Evolutionary conservation across 1,140 invertebrate genomes (phyloP), one percentile per base, ranked within the genome.

Genomic region (Aethina tumida): DNA sequence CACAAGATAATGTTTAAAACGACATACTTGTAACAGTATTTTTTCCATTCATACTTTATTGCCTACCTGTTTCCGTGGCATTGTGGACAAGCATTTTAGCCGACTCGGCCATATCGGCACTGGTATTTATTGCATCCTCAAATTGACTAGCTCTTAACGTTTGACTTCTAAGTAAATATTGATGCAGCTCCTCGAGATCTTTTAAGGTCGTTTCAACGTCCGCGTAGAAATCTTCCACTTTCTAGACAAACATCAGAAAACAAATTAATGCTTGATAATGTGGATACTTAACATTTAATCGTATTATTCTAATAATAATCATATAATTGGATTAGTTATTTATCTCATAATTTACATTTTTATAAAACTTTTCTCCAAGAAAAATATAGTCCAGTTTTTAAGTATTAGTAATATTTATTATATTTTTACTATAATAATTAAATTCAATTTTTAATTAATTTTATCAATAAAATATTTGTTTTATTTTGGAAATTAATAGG

Each of bases 201-300:
- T 55, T 59, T 15, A 74, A 46, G 1, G 69, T 68, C 9, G 65
- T 55, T 10, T 64, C 61, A 19, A 70, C 66, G 36, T 68, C 67
- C 27, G 63, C 69, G 32, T 64, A 63, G 45, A 74, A 77, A 45
- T 73, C 71, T 48, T 80, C 77, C 12, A 77, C 68, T 63, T 68
- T 66, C 77, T 79, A 48, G 0, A 46, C 58, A 39, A 47, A 29
- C 46, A 19, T 45, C 18, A 36, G 5, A 33, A 22, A 33, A 29
- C 20, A 33, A 37, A 4, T n/a, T n/a, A n/a, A n/a, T n/a, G n/a
- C n/a, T n/a, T n/a, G n/a, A n/a, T n/a, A n/a, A n/a, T n/a, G n/a
- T n/a, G n/a, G n/a, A n/a, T n/a, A n/a, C n/a, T n/a, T n/a, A n/a
- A n/a, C n/a, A n/a, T n/a, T n/a, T n/a, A n/a, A n/a, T n/a, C n/a